Base-by-base conservation (phyloP, 2,113 vertebrate species). In the Seriola rivoliana region DNA sequence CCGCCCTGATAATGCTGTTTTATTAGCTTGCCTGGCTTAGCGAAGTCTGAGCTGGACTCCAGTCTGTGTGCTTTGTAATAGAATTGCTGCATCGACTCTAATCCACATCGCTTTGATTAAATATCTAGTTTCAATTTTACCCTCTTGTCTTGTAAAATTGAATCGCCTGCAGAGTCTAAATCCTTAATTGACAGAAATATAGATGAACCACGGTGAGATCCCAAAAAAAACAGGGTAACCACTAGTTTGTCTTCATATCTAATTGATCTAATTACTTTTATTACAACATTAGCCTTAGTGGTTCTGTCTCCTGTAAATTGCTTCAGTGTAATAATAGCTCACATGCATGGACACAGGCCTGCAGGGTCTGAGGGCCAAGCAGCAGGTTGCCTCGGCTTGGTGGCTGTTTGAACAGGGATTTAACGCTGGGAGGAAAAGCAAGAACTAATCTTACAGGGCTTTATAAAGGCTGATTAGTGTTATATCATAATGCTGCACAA, bases 1-100 rank as follows among this genome's bases (percentile, higher is more conserved):
- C 76, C 52, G 4, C 71, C 78, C 84, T 78, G 85, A 87, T 86
- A 88, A 89, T 86, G 65, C 71, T 75, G 57, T 75, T 89, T 78
- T 84, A 92, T 91, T 85, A 80, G 80, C 79, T 74, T 1, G 25
- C 36, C 68, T 23, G 36, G 59, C 55, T 89, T 54, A 81, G 29
- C 65, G 10, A 1, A 9, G 70, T 75, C 79, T 84, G 40, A 82
- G 52, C 70, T 77, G 25, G 5, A 70, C 63, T 64, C 50, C 32
- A 25, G 0, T 44, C 29, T 29, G 13, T 64, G 7, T 34, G 21
- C 71, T 34, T 25, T 29, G 14, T 9, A 52, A 73, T 16, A 5
- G 11, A 59, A 50, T 44, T 75, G 21, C 46, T 69, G 34, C 21
- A 68, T 4, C 32, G 64, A 75, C 25, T 32, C 13, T n/a, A 48